These are phyloP conservation scores for Ceratina calcarata DNA, from an alignment of 1,140 invertebrate species.

Conservation along the genomic window DNA sequence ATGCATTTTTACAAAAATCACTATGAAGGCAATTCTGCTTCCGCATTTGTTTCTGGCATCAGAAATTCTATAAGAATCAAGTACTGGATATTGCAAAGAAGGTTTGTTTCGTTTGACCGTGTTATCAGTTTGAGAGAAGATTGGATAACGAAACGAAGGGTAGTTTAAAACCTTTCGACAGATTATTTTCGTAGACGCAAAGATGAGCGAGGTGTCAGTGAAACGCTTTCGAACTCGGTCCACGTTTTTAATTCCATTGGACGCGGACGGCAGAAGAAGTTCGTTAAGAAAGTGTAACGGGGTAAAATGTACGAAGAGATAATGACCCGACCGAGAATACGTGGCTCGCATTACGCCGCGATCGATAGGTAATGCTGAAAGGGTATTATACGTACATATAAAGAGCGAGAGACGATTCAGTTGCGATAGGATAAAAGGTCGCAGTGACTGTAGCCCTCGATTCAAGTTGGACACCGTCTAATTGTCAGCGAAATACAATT, in stretches of 20 bases:
- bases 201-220: not conserved
- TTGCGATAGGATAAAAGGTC: not conserved
- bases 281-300: conserved; percentile 12
- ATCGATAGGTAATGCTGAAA: no score
- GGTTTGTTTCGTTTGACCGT: no score
- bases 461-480: not conserved
- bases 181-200: no score
- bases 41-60: no score
- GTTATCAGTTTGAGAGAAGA: no score
- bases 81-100: no score
- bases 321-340: not conserved
- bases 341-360: not conserved
- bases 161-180: no score
- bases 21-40: no score
- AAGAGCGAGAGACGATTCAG: not conserved
- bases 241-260: conserved; percentile 18
- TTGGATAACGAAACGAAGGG: no score
- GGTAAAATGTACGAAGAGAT: not conserved
- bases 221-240: conserved; percentile 2
- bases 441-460: not conserved
- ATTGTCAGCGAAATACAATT: conserved; percentile 3
- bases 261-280: not conserved
- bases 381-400: not conserved
- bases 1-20: no score
- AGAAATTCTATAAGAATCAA: no score